These are phyloP conservation scores for Venustoraphidia nigricollis DNA, from an alignment of 2,888 invertebrate species.

Conservation along the genomic window DNA sequence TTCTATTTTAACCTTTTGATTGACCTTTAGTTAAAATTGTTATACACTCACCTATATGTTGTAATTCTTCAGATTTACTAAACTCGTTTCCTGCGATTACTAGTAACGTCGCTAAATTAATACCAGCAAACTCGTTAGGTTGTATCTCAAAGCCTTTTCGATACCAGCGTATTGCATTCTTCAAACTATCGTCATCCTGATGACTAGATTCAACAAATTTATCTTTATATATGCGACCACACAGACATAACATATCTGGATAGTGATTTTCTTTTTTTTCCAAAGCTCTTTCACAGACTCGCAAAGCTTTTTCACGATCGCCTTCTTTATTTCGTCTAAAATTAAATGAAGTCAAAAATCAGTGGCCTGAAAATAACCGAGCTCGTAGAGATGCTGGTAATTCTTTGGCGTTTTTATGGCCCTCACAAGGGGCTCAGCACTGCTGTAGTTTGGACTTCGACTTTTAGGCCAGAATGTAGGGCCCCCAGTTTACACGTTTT, in stretches of 20 bases:
- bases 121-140: conserved; percentile 97
- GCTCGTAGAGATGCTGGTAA: not conserved
- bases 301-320: conserved; percentile 85
- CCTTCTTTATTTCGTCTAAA: conserved; percentile 78
- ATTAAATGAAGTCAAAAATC: too few relatives aligned
- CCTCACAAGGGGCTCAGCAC: too few relatives aligned
- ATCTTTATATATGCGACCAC: conserved; percentile 94
- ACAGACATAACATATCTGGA: conserved; percentile 93
- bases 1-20: too few relatives aligned
- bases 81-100: conserved; percentile 96
- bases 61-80: conserved; percentile 76
- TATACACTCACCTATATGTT: conserved; percentile 56
- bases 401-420: too few relatives aligned
- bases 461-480: conserved; percentile 1
- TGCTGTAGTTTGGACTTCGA: too few relatives aligned
- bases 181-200: conserved; percentile 70
- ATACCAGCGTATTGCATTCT: conserved; percentile 94
- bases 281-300: conserved; percentile 80
- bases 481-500: too few relatives aligned
- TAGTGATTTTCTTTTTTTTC: conserved; percentile 88
- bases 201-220: conserved; percentile 95
- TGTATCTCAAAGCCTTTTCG: conserved; percentile 94
- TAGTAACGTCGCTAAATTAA: conserved; percentile 91
- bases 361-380: not conserved
- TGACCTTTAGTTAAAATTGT: not conserved